Evolutionary conservation across 2,888 invertebrate species (phyloP).

Genomic region (Amiota minor): DNA sequence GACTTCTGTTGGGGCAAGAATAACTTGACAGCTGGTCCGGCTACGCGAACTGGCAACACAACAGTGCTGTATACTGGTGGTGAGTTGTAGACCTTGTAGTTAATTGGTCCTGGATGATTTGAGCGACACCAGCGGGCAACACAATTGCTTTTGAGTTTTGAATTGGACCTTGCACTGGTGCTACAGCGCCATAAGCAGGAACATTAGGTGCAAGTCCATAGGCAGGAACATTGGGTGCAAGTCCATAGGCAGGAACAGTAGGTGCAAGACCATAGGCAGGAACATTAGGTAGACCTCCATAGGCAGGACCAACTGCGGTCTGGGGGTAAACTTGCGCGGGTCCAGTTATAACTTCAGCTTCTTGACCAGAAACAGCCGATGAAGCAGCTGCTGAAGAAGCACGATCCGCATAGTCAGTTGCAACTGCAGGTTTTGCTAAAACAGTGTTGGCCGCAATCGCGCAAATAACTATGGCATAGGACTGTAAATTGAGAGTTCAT

Average conservation of each 20-base stretch:
- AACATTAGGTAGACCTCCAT: constrained; percentile 16
- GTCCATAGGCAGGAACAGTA: constrained; percentile 10
- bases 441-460: constrained; percentile 50
- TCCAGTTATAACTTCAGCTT: constrained; percentile 54
- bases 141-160: constrained; percentile 41
- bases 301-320: constrained; percentile 20
- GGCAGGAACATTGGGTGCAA: background rate
- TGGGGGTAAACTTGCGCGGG: constrained; percentile 42
- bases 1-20: constrained; percentile 51
- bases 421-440: constrained; percentile 38
- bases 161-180: constrained; percentile 6
- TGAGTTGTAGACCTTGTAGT: constrained; percentile 57
- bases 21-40: constrained; percentile 64
- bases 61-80: constrained; percentile 61
- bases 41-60: constrained; percentile 57
- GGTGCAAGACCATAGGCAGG: constrained; percentile 6
- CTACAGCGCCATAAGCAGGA: constrained; percentile 10
- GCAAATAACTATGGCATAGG: constrained; percentile 56
- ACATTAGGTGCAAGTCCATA: background rate
- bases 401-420: constrained; percentile 35
- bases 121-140: constrained; percentile 56
- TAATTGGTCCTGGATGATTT: constrained; percentile 61
- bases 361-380: constrained; percentile 17
- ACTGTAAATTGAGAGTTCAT: constrained; percentile 43
- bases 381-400: constrained; percentile 45